A percentile compares a stretch with the other conserved stretches of the same genome.
Evolutionary conservation across 2,113 vertebrate species (phyloP).

Genomic region (Pheucticus melanocephalus): DNA sequence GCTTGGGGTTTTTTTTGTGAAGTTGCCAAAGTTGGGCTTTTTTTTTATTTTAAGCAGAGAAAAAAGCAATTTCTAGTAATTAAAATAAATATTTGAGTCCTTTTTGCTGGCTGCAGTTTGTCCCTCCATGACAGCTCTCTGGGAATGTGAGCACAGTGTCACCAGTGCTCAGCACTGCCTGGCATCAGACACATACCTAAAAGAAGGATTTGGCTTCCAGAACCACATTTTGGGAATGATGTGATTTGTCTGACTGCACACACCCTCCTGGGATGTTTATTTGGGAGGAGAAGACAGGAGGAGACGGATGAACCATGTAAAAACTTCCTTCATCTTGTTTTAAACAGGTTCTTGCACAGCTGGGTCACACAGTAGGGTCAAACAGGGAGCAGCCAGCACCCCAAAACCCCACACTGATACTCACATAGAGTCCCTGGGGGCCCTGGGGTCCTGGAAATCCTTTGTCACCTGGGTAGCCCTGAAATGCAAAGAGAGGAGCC

Average conservation of each 20-base stretch:
- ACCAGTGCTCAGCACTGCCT: background rate
- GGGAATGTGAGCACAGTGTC: background rate
- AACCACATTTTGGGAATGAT: background rate
- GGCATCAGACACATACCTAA: background rate
- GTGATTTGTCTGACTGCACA: background rate
- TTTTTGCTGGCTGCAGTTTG: background rate
- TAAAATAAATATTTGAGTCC: background rate
- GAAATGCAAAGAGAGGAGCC: background rate
- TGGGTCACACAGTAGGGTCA: background rate
- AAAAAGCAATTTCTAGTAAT: background rate
- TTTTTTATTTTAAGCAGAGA: background rate
- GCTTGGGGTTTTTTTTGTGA: background rate
- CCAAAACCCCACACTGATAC: background rate
- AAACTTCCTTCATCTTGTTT: background rate
- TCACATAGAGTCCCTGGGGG: conserved; percentile 80
- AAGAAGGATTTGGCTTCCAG: background rate
- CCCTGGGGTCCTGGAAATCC: conserved; percentile 75
- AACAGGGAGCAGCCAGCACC: background rate
- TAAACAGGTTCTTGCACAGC: fast-evolving
- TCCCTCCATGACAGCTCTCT: background rate
- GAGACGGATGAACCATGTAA: background rate
- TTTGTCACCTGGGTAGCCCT: conserved; percentile 76
- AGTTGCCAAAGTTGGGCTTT: background rate
- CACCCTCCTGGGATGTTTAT: background rate
- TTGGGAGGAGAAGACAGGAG: background rate